A percentile compares a stretch with the other conserved stretches of the same genome.
Evolutionary conservation across 2,113 vertebrate species (phyloP).

Genomic region (Pterophyllum scalare): DNA sequence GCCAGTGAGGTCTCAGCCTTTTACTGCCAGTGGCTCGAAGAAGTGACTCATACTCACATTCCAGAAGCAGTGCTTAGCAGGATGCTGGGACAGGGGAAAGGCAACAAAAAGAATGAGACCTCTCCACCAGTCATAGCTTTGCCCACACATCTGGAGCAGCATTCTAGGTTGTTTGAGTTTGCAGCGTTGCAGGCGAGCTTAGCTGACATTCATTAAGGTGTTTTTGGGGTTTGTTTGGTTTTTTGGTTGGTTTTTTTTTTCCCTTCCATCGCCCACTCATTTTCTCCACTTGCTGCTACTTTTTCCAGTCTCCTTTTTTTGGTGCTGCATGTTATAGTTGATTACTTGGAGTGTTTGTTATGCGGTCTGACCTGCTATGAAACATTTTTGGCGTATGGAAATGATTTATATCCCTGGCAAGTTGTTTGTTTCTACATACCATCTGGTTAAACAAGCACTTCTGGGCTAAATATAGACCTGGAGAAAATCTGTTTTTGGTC

Average conservation of each 20-base stretch:
- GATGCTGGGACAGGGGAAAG: slow-evolving; percentile 51
- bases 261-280: neutral
- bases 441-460: slow-evolving; percentile 56
- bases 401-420: slow-evolving; percentile 65
- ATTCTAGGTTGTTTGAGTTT: slow-evolving; percentile 63
- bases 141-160: slow-evolving; percentile 63
- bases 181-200: slow-evolving; percentile 28
- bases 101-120: slow-evolving; percentile 36
- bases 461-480: slow-evolving; percentile 63
- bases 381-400: slow-evolving; percentile 52
- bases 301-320: neutral
- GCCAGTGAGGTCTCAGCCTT: slow-evolving; percentile 30
- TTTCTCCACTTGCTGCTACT: slow-evolving; percentile 7
- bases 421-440: slow-evolving; percentile 61
- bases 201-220: slow-evolving; percentile 40
- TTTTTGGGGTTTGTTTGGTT: slow-evolving; percentile 13
- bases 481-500: slow-evolving; percentile 21
- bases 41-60: slow-evolving; percentile 74
- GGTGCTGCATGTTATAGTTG: neutral
- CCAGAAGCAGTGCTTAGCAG: slow-evolving; percentile 55
- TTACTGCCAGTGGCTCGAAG: slow-evolving; percentile 52
- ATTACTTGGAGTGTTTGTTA: slow-evolving; percentile 24
- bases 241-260: neutral
- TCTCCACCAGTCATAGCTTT: slow-evolving; percentile 42
- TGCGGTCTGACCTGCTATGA: slow-evolving; percentile 45